Base-by-base conservation (phyloP, 2,888 invertebrate species). In the Rhimphoctona megacephalus region DNA sequence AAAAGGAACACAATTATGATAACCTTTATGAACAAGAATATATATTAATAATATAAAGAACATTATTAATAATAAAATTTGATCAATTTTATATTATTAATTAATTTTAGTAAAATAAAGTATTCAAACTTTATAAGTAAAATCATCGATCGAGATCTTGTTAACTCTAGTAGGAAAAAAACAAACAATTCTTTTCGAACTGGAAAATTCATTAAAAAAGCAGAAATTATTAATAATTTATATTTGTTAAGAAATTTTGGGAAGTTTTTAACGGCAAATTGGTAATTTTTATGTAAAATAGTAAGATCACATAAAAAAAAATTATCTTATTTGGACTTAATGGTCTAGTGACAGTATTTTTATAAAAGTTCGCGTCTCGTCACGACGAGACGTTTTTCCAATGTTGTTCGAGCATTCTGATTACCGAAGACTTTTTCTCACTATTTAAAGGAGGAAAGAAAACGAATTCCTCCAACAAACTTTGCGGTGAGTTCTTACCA, bases 371-470 rank as follows among this genome's bases (percentile, higher is more conserved):
- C 17, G 8, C 4, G 19, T 33, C 30, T 17, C 25, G 14, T 54
- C 2, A 2, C 33, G 5, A 14, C 14, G 17, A 73, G 25, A 43
- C 39, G 39, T 74, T 69, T 64, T 30, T 30, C 67, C n/a, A 33
- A 76, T 66, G 79, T 43, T 33, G 73, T 30, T 70, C 39, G 36
- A 57, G 80, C 70, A 80, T 61, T 83, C 69, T 86, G 83, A 86
- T 85, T 83, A 83, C 79, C 19, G n/a, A 25, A 52, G 9, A 76
- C 49, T 72, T 64, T 76, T 33, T 36, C 33, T 46, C 72, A n/a
- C 76, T 64, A 30, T 17, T 61, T 36, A 22, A 70, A 49, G 17
- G 8, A 33, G 66, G 70, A 77, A 33, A 80, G 80, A 80, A 72
- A 61, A 49, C 36, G 33, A 22, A 30, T 72, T 22, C 66, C 73